Evolutionary conservation across 2,888 invertebrate species (phyloP).

Genomic region (Asteroscopus sphinx): DNA sequence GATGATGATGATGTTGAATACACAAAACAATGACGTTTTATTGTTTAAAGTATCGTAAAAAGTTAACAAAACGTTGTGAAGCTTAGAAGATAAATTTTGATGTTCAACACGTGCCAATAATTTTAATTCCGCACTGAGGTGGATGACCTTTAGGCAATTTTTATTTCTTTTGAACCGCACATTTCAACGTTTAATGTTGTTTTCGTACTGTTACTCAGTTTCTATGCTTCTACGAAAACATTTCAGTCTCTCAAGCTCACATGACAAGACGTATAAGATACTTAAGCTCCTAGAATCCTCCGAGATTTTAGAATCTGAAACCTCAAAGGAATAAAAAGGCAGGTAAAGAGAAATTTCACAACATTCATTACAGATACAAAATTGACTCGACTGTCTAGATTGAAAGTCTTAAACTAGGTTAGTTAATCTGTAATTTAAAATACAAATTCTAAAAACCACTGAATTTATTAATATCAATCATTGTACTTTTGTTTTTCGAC

Average conservation of each 20-base stretch:
- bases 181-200: constrained; percentile 23
- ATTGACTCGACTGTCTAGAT: constrained; percentile 21
- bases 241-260: constrained; percentile 7
- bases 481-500: no score
- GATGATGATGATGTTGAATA: no score
- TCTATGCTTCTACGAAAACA: constrained; percentile 2
- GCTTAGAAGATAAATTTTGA: constrained; percentile 41
- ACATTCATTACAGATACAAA: constrained; percentile 16
- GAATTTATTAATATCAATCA: background rate
- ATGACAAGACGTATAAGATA: constrained; percentile 6
- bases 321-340: constrained; percentile 14
- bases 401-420: constrained; percentile 11
- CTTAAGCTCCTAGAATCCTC: constrained; percentile 3
- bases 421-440: constrained; percentile 18
- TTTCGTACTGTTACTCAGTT: constrained; percentile 6
- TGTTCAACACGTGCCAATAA: constrained; percentile 40
- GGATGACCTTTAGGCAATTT: constrained; percentile 37
- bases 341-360: no score
- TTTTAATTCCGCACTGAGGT: constrained; percentile 47
- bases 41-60: constrained; percentile 10
- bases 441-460: constrained; percentile 10
- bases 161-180: constrained; percentile 31
- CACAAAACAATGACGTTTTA: constrained; percentile 1
- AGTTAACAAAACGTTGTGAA: constrained; percentile 14
- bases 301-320: background rate